Evolutionary conservation across 2,113 vertebrate species (phyloP).

Genomic region (Oxyruncus cristatus): DNA sequence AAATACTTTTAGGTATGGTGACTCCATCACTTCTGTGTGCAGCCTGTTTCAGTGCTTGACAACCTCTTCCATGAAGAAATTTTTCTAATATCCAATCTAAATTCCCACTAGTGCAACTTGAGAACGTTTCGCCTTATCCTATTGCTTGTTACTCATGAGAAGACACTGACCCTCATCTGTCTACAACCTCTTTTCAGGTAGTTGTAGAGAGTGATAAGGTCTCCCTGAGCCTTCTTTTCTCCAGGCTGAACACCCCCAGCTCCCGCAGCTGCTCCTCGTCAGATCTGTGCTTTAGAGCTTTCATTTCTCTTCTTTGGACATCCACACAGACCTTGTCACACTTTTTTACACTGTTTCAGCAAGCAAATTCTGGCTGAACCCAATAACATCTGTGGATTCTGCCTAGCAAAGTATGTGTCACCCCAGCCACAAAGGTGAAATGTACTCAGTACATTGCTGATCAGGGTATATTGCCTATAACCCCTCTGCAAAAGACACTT

Average conservation of each 20-base stretch:
- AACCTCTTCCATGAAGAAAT: not conserved
- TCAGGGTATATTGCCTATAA: not conserved
- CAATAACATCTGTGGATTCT: not conserved
- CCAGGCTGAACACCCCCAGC: not conserved
- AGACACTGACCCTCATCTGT: fast-evolving
- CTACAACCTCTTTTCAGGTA: not conserved
- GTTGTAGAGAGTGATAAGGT: not conserved
- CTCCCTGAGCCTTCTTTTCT: not conserved
- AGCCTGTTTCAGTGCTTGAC: not conserved
- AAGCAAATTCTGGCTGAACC: not conserved
- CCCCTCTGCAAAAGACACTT: not conserved
- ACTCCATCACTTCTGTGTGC: not conserved
- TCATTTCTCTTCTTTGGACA: not conserved
- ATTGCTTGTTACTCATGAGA: not conserved
- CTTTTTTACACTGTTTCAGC: not conserved
- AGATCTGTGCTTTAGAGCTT: not conserved
- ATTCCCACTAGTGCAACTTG: not conserved
- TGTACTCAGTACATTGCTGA: not conserved
- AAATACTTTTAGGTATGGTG: no score
- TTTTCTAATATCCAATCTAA: not conserved
- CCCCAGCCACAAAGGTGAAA: not conserved
- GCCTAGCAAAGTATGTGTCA: not conserved
- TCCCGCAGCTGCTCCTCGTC: not conserved
- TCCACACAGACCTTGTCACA: not conserved
- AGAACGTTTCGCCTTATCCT: not conserved